These are phyloP conservation scores for Hypsopygia costalis DNA, from an alignment of 2,888 invertebrate species.

Conservation along the genomic window DNA sequence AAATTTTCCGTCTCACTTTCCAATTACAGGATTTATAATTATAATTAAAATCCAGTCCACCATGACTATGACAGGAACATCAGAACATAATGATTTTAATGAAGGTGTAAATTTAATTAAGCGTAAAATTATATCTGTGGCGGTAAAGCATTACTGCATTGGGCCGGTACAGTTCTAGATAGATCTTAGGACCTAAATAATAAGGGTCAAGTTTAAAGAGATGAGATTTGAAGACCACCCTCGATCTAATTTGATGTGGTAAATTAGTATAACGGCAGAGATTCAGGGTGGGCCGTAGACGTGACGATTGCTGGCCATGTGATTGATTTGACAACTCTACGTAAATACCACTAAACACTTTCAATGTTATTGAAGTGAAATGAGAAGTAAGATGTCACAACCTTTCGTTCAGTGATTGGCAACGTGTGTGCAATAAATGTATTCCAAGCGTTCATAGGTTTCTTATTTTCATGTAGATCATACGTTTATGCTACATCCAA, in stretches of 20 bases:
- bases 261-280: background rate
- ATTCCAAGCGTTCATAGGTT: too few relatives aligned
- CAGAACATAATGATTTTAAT: background rate
- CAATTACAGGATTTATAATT: too few relatives aligned
- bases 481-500: too few relatives aligned
- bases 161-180: background rate
- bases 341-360: too few relatives aligned
- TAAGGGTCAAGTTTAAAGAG: background rate
- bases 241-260: background rate
- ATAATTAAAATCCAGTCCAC: too few relatives aligned
- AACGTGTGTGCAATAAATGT: too few relatives aligned
- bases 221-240: background rate
- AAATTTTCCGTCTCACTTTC: too few relatives aligned
- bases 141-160: background rate
- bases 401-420: too few relatives aligned
- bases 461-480: too few relatives aligned
- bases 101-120: slow-evolving; percentile 6
- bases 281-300: background rate
- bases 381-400: too few relatives aligned
- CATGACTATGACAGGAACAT: background rate
- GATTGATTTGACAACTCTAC: background rate
- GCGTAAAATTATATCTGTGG: slow-evolving; percentile 11
- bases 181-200: background rate
- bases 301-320: background rate
- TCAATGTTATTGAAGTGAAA: too few relatives aligned